These are phyloP conservation scores for Chionomys nivalis DNA, from an alignment of 2,113 vertebrate species.

Conservation along the genomic window DNA sequence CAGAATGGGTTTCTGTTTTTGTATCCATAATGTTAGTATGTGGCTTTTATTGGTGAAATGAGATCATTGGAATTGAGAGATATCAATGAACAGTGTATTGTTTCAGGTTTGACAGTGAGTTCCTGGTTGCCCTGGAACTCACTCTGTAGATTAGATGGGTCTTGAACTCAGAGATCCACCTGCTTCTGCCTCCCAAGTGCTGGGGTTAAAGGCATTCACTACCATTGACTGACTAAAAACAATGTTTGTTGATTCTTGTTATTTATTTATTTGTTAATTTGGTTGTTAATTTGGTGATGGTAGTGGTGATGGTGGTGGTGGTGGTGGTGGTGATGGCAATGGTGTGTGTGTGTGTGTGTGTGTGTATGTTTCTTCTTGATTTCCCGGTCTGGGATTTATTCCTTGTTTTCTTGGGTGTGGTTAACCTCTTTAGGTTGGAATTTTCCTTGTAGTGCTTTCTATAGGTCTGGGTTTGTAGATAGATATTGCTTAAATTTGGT, in stretches of 20 bases:
- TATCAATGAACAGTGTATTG: not conserved
- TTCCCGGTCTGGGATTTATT: not conserved
- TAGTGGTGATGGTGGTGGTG: not conserved
- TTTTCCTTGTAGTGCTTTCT: too few relatives aligned
- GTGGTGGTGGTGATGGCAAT: too few relatives aligned
- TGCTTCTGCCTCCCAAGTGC: too few relatives aligned
- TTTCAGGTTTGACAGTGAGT: too few relatives aligned
- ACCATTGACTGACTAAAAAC: too few relatives aligned
- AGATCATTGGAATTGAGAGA: not conserved
- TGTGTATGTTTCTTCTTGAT: not conserved
- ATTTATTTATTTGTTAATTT: not conserved
- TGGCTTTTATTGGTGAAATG: not conserved
- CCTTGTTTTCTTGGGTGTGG: not conserved
- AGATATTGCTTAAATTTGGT: not conserved
- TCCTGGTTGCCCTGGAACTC: too few relatives aligned
- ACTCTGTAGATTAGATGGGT: too few relatives aligned
- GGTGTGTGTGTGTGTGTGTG: not conserved
- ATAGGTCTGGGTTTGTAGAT: too few relatives aligned
- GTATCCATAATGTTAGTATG: not conserved
- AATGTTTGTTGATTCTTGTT: not conserved
- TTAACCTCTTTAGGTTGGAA: too few relatives aligned
- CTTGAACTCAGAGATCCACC: too few relatives aligned
- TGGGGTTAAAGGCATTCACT: too few relatives aligned
- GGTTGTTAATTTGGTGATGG: too few relatives aligned
- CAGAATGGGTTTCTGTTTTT: not conserved